Base-by-base conservation (phyloP, 2,797 vertebrate genomes). In the Myotis vivesi region DNA sequence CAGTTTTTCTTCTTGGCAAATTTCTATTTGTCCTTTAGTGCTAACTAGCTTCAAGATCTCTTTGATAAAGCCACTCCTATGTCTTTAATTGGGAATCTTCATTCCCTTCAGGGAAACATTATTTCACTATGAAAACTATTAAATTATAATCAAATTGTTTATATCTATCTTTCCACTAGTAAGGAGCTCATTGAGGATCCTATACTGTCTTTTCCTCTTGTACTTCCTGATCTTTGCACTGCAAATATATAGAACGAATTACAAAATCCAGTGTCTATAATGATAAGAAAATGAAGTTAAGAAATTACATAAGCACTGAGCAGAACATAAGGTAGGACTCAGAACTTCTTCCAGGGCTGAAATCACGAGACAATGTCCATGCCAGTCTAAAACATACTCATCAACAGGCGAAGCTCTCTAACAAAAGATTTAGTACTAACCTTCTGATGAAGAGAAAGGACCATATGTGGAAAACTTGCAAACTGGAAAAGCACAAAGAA, bases 401-500 rank as follows among this genome's bases (percentile, higher is more conserved):
- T 55, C 16, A 84, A 20, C 15, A 91, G 75, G 13, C 10, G 13
- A 72, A 41, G 59, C 19, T 30, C 30, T 71, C 71, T 87, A 57
- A 72, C 28, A 10, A 71, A 59, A 76, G 8, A n/a, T 7, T 2
- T 22, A 64, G 51, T 8, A 97, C 97, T 89, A 97, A 99, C 99
- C 99, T 99, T 99, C 97, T 99, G 99, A 97, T 99, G 99, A 59
- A 99, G 98, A 0, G 99, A 99, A 82, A 99, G 99, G 96, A 99
- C 99, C 99, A 99, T 99, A 97, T 99, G 99, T 49, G 99, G 99
- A 98, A 99, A 99, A 98, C 99, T 99, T 79, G 99, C 99, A 96
- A 99, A 99, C 98, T 99, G 99, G 98, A 99, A 99, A 97, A 99
- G 98, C 97, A 99, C 99, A 98, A 99, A 99, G 99, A 99, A 99